These are phyloP conservation scores for Geopemphigus sp. DNA, from an alignment of 1,140 invertebrate species.

Conservation along the genomic window DNA sequence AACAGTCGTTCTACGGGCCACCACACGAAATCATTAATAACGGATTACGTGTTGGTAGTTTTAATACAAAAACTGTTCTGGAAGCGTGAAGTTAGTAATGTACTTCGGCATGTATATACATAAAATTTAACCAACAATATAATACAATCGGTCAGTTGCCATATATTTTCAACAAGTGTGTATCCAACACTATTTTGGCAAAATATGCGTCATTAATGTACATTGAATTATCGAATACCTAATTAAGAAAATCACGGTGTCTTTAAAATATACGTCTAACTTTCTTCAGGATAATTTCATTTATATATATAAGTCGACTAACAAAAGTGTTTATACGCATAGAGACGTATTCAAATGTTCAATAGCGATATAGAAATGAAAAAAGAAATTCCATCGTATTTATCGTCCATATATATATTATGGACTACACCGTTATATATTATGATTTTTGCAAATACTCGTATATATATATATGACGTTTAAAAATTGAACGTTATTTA, in stretches of 20 bases:
- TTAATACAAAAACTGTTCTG: not conserved
- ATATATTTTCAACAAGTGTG: not conserved
- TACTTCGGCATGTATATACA: not conserved
- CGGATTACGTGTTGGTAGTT: not conserved
- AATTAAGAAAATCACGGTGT: too few relatives aligned
- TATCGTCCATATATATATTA: too few relatives aligned
- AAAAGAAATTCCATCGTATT: not conserved
- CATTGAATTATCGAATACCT: not conserved
- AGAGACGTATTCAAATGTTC: not conserved
- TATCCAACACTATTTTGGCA: not conserved
- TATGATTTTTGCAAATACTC: not conserved
- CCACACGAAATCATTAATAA: not conserved
- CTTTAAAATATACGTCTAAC: too few relatives aligned
- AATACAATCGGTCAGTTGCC: not conserved
- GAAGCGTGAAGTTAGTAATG: not conserved
- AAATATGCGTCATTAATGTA: not conserved
- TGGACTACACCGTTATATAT: not conserved
- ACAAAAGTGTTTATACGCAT: too few relatives aligned
- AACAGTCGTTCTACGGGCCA: not conserved
- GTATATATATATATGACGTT: too few relatives aligned
- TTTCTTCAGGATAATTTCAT: too few relatives aligned
- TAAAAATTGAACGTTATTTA: not conserved
- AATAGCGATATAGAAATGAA: not conserved
- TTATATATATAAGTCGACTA: too few relatives aligned
- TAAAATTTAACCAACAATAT: not conserved